These are phyloP conservation scores for Turnix velox DNA, from an alignment of 2,113 vertebrate genomes.

Conservation along the genomic window DNA sequence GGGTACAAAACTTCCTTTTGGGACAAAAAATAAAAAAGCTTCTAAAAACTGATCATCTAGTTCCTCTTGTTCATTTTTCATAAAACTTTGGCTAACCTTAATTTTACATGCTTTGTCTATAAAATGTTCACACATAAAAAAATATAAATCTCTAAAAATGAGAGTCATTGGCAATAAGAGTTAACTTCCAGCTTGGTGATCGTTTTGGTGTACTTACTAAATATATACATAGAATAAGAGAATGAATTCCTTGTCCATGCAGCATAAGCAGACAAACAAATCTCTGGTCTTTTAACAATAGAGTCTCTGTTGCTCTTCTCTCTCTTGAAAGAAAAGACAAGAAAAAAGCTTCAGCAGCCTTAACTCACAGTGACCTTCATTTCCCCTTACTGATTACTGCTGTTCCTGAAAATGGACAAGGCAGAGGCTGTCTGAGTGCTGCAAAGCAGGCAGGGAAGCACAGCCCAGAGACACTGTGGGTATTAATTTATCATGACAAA, in stretches of 20 bases:
- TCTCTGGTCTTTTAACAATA: constrained; percentile 2
- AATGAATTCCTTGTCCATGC: background rate
- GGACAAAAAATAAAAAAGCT: background rate
- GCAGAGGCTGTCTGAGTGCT: background rate
- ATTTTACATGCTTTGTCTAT: background rate
- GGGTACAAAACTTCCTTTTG: background rate
- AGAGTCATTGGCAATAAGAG: background rate
- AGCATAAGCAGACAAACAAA: background rate
- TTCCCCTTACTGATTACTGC: background rate
- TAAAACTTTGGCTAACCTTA: background rate
- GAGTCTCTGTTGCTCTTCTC: background rate
- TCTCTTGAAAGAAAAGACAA: background rate
- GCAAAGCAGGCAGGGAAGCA: background rate
- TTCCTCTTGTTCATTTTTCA: background rate
- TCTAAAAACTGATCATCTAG: background rate
- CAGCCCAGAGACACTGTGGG: background rate
- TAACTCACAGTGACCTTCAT: background rate
- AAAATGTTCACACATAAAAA: background rate
- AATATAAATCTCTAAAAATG: background rate
- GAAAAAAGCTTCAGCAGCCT: background rate
- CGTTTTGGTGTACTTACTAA: background rate
- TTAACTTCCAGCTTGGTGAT: background rate
- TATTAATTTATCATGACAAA: background rate
- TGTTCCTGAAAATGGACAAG: background rate
- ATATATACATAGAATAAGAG: background rate